Evolutionary conservation across 2,113 vertebrate genomes (phyloP), one percentile per base, ranked within the genome.

Genomic region (Pontoporia blainvillei): DNA sequence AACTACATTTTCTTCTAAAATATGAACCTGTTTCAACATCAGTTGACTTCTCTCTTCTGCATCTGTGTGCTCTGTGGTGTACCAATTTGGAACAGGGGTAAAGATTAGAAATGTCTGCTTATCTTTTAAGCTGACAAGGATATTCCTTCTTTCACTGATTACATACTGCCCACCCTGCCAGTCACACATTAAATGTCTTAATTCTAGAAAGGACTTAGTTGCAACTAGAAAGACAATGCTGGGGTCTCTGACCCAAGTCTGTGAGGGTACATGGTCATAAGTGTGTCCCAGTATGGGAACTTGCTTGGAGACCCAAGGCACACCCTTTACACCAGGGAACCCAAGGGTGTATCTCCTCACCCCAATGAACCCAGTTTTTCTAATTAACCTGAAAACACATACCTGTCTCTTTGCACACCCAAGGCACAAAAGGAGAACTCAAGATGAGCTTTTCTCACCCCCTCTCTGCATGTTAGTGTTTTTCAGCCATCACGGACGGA

Each of bases 301-400:
- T 20, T 29, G 29, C 52, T 76, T 41, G 66, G 36, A 62, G 29
- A 39, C 36, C 29, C 15, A 0, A 41, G 46, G 10, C 1, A 14
- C 1, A 14, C 10, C 44, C 23, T 84, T 69, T 12, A 29, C 4
- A 73, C 2, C 11, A 49, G 4, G n/a, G 29, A 83, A 15, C n/a
- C 5, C 21, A 23, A 31, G 2, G 15, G 4, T 17, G 1, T 61
- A 1, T 41, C 34, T 66, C 6, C 10, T 14, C 8, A 41, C 15
- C 6, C 27, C 27, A 20, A 44, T 1, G 57, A 85, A 20, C 5
- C 20, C 5, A 23, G 17, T 31, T 59, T 92, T 79, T 61, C 36
- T 62, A 72, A 79, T 41, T 67, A 49, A 11, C 73, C 86, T n/a
- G 1, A 73, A 73, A 73, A 41, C 52, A n/a, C 3, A 7, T 3